Conservation (phyloP, 2,797 vertebrate genomes). For the Eidolon dupreanum region DNA sequence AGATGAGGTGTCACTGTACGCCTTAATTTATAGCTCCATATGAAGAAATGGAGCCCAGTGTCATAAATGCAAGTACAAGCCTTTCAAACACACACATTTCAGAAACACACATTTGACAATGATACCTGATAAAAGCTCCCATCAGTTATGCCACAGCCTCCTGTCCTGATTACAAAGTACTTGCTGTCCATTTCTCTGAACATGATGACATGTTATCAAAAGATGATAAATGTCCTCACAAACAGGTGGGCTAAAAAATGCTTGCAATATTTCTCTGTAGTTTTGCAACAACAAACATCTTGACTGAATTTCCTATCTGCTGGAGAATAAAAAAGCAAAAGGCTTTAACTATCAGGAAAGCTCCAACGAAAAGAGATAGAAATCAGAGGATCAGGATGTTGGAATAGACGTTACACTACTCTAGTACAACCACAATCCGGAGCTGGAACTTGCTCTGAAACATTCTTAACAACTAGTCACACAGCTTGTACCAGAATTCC, state of each 20-base stretch:
- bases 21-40: conserved; percentile 23
- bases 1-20: neutral
- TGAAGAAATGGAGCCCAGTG: conserved; percentile 16
- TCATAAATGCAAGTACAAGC: conserved; percentile 19
- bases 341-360: neutral
- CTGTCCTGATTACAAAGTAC: conserved; percentile 57
- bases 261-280: conserved; percentile 65
- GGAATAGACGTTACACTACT: neutral
- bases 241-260: conserved; percentile 70
- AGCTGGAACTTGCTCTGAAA: neutral
- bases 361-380: neutral
- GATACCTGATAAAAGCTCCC: conserved; percentile 29
- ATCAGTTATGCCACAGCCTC: conserved; percentile 63
- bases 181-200: conserved; percentile 61
- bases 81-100: conserved; percentile 38
- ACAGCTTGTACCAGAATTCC: neutral
- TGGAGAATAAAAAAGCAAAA: conserved; percentile 45
- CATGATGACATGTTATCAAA: conserved; percentile 75
- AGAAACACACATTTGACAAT: conserved; percentile 15
- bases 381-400: neutral
- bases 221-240: conserved; percentile 82
- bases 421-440: neutral
- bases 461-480: neutral
- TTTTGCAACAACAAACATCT: conserved; percentile 65
- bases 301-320: conserved; percentile 18